Conservation (phyloP, 2,113 vertebrate genomes). For the Coreoperca whiteheadi region DNA sequence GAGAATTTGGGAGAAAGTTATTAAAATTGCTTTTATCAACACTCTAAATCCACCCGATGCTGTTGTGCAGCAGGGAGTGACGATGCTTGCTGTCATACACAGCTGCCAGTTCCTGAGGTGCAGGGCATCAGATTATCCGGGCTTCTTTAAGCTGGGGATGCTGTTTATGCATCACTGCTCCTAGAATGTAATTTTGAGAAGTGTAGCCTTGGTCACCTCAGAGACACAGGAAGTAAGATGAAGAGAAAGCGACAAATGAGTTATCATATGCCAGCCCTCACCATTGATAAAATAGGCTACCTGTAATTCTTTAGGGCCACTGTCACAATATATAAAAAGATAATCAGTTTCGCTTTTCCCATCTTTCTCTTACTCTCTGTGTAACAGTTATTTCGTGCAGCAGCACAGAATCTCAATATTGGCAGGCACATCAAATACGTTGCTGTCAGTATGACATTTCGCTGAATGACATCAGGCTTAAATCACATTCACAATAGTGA, state of each 20-base stretch:
- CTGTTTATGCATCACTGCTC: constrained; percentile 64
- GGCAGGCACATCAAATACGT: constrained; percentile 42
- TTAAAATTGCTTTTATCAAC: constrained; percentile 76
- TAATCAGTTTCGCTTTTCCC: constrained; percentile 26
- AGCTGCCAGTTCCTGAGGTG: constrained; percentile 61
- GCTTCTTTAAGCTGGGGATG: constrained; percentile 53
- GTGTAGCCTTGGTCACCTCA: constrained; percentile 45
- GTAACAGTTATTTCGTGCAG: constrained; percentile 17
- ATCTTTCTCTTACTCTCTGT: background rate
- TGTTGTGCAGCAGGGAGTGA: constrained; percentile 75
- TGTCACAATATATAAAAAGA: constrained; percentile 41
- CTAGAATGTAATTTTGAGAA: constrained; percentile 70
- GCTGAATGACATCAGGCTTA: constrained; percentile 64
- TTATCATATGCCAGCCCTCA: constrained; percentile 34
- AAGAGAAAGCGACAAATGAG: constrained; percentile 51
- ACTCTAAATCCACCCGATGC: constrained; percentile 81
- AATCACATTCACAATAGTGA: constrained; percentile 67
- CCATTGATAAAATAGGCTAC: constrained; percentile 46
- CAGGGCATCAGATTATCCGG: constrained; percentile 73
- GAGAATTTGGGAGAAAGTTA: constrained; percentile 61
- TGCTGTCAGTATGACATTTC: constrained; percentile 53
- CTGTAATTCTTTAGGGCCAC: constrained; percentile 36
- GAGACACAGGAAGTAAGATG: constrained; percentile 41
- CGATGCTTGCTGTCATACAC: constrained; percentile 60
- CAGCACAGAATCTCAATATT: constrained; percentile 24